Evolutionary conservation across 2,797 vertebrate genomes (phyloP), one percentile per base, ranked within the genome.

Genomic region (Pteropus rufus): DNA sequence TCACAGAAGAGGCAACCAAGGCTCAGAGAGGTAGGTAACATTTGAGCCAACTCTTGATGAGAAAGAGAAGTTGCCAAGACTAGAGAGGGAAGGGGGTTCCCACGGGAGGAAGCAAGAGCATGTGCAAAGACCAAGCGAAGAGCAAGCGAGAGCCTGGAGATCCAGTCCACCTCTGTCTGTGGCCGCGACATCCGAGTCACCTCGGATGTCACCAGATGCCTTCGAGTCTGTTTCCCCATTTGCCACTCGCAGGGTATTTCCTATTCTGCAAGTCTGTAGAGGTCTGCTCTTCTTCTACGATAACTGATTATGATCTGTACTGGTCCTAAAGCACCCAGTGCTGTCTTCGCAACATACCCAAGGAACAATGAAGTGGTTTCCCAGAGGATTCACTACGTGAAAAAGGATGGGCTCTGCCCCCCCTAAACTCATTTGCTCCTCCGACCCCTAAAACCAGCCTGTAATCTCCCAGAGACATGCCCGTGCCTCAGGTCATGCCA

Each of bases 391-490:
- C 64, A 29, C 36, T 77, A 85, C 54, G 31, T 58, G 76, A 86
- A 89, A 3, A 12, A 58, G 14, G 9, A 23, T 29, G 6, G n/a
- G 6, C 16, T 77, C 12, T 72, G 60, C 2, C 29, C 19, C 19
- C 62, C 36, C 36, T 31, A 83, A 69, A 84, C 46, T 60, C 82
- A 60, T 67, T 44, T 52, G 29, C 31, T 77, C 15, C 60, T 90
- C 29, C 65, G 64, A 83, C 58, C 46, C 56, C 62, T 56, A 73
- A 93, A 88, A 44, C n/a, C 31, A 91, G 31, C 36, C 72, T 16
- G 23, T 72, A 79, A 88, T 34, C 16, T 84, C 65, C 70, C 64
- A 89, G 19, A 93, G 18, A 93, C 5, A 73, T 26, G 8, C 29
- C 29, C 52, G 26, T 62, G 49, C 36, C 46, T 54, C 52, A 21